Conservation (phyloP, 1,140 invertebrate genomes). For the Heliothis virescens region DNA sequence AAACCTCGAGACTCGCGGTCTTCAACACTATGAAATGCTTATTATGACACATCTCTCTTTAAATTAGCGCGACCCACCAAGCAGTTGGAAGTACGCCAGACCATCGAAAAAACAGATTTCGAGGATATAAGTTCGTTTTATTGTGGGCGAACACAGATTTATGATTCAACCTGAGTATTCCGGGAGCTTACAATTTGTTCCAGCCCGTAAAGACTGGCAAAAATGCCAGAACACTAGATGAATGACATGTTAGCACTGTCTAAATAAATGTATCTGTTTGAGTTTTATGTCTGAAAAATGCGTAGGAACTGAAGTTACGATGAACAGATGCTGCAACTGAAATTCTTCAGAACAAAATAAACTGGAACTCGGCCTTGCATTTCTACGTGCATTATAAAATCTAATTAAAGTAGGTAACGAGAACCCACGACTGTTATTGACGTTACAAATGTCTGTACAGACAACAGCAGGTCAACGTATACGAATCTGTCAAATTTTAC, state of each 20-base stretch:
- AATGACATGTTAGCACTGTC: conserved; percentile 13
- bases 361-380: conserved; percentile 25
- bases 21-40: conserved; percentile 69
- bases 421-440: conserved; percentile 5
- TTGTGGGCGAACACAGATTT: conserved; percentile 29
- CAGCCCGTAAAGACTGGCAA: not conserved
- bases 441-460: no score
- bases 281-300: conserved; percentile 22
- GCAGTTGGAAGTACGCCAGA: conserved; percentile 72
- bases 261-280: conserved; percentile 18
- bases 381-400: not conserved
- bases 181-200: conserved; percentile 10
- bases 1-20: conserved; percentile 59
- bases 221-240: not conserved
- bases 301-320: not conserved
- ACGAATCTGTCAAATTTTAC: no score
- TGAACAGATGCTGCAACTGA: conserved; percentile 16
- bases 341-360: conserved; percentile 5
- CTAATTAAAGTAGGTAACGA: not conserved
- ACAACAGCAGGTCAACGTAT: no score
- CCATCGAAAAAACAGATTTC: conserved; percentile 65
- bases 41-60: conserved; percentile 81
- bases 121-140: conserved; percentile 45
- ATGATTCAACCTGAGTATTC: conserved; percentile 33
- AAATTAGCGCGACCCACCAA: conserved; percentile 76